phyloP scores from a whole-genome alignment of 2,888 invertebrate species.

The Calephelis perditalis region DNA sequence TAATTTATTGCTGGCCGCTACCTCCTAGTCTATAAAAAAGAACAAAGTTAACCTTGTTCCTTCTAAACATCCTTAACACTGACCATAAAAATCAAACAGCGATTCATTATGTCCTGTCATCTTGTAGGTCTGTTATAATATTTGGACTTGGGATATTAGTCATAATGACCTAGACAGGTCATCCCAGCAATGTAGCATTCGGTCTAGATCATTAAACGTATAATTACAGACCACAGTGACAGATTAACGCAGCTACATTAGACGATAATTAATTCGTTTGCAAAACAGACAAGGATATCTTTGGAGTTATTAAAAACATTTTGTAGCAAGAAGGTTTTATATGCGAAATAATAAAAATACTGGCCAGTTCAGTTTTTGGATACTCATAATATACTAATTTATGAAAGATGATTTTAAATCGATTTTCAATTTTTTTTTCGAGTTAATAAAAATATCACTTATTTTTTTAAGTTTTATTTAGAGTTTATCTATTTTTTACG shows the following conservation, averaged over 20 bases:
- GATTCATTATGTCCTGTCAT: background rate
- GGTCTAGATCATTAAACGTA: slow-evolving; percentile 44
- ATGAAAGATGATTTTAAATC: too few species aligned
- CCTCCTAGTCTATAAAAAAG: too few species aligned
- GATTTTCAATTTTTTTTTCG: too few species aligned
- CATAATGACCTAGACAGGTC: slow-evolving; percentile 51
- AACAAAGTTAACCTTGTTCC: too few species aligned
- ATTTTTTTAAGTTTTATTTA: too few species aligned
- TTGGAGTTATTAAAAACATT: background rate
- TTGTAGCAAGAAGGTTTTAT: too few species aligned
- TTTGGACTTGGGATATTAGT: slow-evolving; percentile 25
- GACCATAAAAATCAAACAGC: slow-evolving; percentile 7
- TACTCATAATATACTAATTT: too few species aligned
- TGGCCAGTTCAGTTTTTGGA: background rate
- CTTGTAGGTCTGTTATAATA: background rate
- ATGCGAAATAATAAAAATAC: background rate
- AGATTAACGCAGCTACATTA: slow-evolving; percentile 37
- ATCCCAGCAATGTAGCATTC: slow-evolving; percentile 35
- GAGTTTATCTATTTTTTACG: too few species aligned
- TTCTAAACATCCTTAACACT: too few species aligned
- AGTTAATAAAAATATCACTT: too few species aligned
- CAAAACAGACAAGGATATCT: slow-evolving; percentile 9
- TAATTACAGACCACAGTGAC: slow-evolving; percentile 63
- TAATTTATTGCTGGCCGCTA: too few species aligned
- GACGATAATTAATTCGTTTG: slow-evolving; percentile 22